Percentiles rank a stretch among this genome's conserved stretches.
Evolutionary conservation across 1,140 invertebrate species (phyloP).

Genomic region (Batillaria attramentaria): DNA sequence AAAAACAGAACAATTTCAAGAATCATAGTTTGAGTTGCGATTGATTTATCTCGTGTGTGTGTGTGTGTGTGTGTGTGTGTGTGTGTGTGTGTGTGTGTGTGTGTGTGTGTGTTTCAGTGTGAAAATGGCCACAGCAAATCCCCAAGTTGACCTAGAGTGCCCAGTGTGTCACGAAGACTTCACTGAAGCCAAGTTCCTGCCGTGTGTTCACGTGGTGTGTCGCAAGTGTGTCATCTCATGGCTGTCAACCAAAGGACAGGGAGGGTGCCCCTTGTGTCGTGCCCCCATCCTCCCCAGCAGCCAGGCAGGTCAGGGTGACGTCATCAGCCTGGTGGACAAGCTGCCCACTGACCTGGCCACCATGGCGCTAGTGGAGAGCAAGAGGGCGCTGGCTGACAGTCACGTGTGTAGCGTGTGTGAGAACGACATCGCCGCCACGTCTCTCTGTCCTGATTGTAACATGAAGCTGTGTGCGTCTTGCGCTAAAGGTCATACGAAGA

Average conservation of each 20-base stretch:
- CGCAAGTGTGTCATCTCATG: not conserved
- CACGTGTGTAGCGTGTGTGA: not conserved
- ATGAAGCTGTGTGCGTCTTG: slow-evolving; percentile 1
- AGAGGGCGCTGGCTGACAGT: not conserved
- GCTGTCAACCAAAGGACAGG: not conserved
- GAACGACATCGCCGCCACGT: not conserved
- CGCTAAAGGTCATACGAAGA: not conserved
- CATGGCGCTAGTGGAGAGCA: not conserved
- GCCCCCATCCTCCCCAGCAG: not conserved
- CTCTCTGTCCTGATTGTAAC: not conserved
- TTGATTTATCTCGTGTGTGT: not conserved
- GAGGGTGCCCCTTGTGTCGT: slow-evolving; percentile 2
- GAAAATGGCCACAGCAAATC: not conserved
- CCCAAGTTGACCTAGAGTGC: not conserved
- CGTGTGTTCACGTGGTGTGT: not conserved
- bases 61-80: not conserved
- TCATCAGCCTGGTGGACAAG: slow-evolving; percentile 18
- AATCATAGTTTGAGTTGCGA: not conserved
- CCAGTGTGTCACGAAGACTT: not conserved
- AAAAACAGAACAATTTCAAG: not conserved
- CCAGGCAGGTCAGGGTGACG: not conserved
- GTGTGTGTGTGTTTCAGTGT: not conserved
- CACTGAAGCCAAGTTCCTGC: not conserved
- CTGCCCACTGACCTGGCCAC: slow-evolving; percentile 14
- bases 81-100: not conserved